Base-by-base conservation (phyloP, 2,888 invertebrate species). In the Cremastobaeus sp. region DNA sequence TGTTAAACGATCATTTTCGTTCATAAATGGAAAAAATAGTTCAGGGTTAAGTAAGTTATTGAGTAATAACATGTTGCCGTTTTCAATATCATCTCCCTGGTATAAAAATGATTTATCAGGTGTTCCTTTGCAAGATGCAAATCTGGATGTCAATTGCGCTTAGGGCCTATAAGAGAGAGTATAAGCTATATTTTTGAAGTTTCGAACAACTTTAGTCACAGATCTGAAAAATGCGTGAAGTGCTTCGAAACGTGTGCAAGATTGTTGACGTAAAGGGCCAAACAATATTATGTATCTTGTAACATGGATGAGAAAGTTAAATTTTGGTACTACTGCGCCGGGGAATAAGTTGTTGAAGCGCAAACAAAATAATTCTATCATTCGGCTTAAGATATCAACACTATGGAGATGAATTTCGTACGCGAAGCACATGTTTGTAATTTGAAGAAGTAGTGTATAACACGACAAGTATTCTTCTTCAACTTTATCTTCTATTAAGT, bases 311-410 rank as follows among this genome's bases (percentile, higher is more conserved):
- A 59, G 9, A 25, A 59, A 45, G 25, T 59, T 45, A 25, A 59
- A 59, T 35, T 59, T 45, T 8, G 21, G 14, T 21, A 45, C 45
- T 2, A 59, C 47, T 28, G 37, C 30, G 9, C 41, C 34, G 14
- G 50, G 52, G 28, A 32, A 64, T 5, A 64, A 25, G 4, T 25
- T 1, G 4, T 11, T 62, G 9, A 62, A 62, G 8, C 50, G 12
- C 9, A 62, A 72, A 41, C 39, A 50, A 20, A 39, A 62, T 3
- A 50, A n/a, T 54, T 77, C 76, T 55, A 77, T 77, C 74, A 77
- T 76, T 11, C 64, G 71, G 14, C 28, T 47, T 14, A 80, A 57
- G n/a, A 66, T 45, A 50, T 76, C 65, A 8, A 76, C 48, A 3
- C 57, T 57, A 45, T 76, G 62, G 1, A 39, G 3, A 18, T 30